A percentile compares a stretch with the other conserved stretches of the same genome.
These are phyloP conservation scores for Dunckerocampus dactyliophorus DNA, from an alignment of 2,113 vertebrate genomes.

Conservation along the genomic window DNA sequence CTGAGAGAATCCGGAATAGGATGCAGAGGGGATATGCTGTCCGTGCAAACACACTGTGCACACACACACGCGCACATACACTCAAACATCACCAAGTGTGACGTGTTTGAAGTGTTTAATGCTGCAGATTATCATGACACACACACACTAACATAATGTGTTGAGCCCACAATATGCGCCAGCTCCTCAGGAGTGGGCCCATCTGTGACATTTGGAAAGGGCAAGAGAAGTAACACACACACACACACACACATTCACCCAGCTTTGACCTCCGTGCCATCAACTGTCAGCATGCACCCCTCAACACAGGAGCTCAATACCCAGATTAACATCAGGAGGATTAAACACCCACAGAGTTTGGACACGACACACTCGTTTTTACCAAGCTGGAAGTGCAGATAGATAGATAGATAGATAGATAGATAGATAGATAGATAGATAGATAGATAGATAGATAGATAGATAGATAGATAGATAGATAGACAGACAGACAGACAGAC, in stretches of 20 bases:
- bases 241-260: conserved; percentile 6
- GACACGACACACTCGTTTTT: conserved; percentile 55
- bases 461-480: no score
- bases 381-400: conserved; percentile 16
- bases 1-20: conserved; percentile 38
- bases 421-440: no score
- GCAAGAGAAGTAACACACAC: conserved; percentile 46
- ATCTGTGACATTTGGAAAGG: conserved; percentile 73
- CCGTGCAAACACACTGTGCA: background rate
- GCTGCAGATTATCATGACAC: conserved; percentile 31
- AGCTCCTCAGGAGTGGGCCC: conserved; percentile 58
- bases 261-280: conserved; percentile 61
- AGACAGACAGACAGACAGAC: no score
- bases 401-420: background rate
- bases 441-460: no score
- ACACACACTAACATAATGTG: conserved; percentile 23
- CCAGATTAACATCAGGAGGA: conserved; percentile 67
- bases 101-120: conserved; percentile 46
- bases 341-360: conserved; percentile 57
- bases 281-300: conserved; percentile 52
- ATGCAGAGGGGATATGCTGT: conserved; percentile 13
- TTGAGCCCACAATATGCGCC: conserved; percentile 41
- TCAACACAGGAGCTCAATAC: conserved; percentile 55
- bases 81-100: conserved; percentile 31
- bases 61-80: conserved; percentile 4